Base-by-base conservation (phyloP, 2,888 invertebrate species). In the Ornithoptera priamus region DNA sequence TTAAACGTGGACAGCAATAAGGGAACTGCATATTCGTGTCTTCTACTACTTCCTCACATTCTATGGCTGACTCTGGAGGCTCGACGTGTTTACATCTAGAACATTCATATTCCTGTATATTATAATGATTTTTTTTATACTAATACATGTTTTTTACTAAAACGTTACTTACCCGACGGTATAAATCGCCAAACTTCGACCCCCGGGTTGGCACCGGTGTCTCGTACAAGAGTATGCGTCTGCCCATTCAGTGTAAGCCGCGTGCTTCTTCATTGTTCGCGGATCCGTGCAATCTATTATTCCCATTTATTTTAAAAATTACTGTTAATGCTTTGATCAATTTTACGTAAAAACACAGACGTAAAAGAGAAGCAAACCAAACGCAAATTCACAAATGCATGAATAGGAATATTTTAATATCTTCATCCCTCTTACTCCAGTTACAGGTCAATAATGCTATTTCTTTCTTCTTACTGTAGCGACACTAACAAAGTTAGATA, bases 1-100 rank as follows among this genome's bases (percentile, higher is more conserved):
- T 83, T 0, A 92, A 83, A 65, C 92, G 80, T 0, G 90, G 88
- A 72, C 92, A 92, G 73, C 92, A 92, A 75, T 81, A 92, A 0
- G 92, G 92, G 72, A 92, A 92, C 80, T 92, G 91, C 89, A 92
- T 92, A 68, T 92, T 92, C 18, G 92, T 92, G 42, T 92, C 92
- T 76, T 92, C 92, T 0, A 92, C 92, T 3, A 92, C 92, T 63
- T 92, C 92, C 58, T 92, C 92, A 61, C 92, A 92, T 65, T 92
- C 92, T 15, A 92, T 92, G 0, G 92, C 92, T 0, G 91, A 91
- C 46, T 92, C 92, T 0, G 92, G 92, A 0, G 91, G 90, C 63
- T 91, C 91, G 0, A 92, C 92, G 0, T 89, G 81, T 62, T 92
- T 92, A 75, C 92, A 92, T 2, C 92, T 92, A 58, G n/a, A 53